A percentile compares a stretch with the other conserved stretches of the same genome.
These are phyloP conservation scores for Ormyrus rosae DNA, from an alignment of 2,888 invertebrate genomes.

Conservation along the genomic window DNA sequence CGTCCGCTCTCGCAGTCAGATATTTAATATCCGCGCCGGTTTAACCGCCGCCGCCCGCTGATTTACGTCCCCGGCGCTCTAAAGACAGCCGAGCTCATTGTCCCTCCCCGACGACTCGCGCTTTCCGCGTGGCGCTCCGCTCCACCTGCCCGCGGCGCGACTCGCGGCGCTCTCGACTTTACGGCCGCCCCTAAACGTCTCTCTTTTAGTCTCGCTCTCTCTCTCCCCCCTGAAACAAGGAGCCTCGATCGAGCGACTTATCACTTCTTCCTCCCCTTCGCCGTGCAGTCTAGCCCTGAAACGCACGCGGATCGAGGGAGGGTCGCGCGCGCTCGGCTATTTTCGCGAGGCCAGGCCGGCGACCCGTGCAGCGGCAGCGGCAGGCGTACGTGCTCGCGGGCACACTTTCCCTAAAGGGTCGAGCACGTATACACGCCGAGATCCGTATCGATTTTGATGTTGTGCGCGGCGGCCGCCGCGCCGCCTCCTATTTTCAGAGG, in stretches of 20 bases:
- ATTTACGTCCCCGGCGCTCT: conserved; percentile 39
- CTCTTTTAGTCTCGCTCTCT: background rate
- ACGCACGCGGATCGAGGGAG: no score
- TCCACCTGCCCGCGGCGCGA: conserved; percentile 1
- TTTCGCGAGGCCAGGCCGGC: conserved; percentile 10
- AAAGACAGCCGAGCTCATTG: background rate
- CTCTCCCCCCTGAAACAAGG: background rate
- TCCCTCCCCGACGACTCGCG: conserved; percentile 13
- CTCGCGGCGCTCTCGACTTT: background rate
- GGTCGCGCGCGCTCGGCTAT: no score
- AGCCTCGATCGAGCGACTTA: no score
- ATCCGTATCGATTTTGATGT: conserved; percentile 19
- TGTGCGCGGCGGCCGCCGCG: background rate
- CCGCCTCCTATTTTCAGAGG: background rate
- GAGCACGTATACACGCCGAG: conserved; percentile 20
- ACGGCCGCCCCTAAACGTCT: no score
- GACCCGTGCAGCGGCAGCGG: background rate
- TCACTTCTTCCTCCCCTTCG: no score
- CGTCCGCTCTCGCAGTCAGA: background rate
- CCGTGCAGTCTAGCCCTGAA: no score
- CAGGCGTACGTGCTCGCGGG: background rate
- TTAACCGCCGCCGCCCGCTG: conserved; percentile 9
- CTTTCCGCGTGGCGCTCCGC: conserved; percentile 16
- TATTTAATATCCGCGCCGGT: conserved; percentile 40
- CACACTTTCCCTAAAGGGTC: conserved; percentile 26